Conservation (phyloP, 2,113 vertebrate species). For the Phalacrocorax carbo region DNA sequence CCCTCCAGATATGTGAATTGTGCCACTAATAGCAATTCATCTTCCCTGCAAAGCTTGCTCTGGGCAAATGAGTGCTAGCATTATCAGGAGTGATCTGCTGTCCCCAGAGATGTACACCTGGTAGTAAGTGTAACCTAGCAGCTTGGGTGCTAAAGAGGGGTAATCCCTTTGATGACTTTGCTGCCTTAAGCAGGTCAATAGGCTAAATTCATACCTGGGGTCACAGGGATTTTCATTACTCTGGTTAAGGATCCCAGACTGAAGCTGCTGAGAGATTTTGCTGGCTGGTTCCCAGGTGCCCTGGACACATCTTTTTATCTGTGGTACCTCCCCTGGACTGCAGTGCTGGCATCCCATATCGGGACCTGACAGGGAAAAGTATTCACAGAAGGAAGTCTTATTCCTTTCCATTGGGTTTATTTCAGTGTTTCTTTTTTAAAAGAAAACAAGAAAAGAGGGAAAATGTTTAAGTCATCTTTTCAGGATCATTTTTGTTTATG, state of each 20-base stretch:
- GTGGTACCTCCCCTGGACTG: background rate
- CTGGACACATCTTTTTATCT: background rate
- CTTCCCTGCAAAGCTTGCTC: background rate
- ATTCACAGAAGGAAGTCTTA: background rate
- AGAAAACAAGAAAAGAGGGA: background rate
- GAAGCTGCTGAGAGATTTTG: background rate
- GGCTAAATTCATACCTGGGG: background rate
- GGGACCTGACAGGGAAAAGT: background rate
- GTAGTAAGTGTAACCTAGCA: background rate
- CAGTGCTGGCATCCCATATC: background rate
- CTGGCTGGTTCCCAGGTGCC: background rate
- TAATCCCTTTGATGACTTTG: background rate
- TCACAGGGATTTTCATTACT: background rate
- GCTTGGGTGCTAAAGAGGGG: background rate
- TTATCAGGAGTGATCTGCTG: background rate
- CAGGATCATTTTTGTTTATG: background rate
- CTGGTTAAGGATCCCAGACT: background rate
- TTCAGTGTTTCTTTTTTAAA: background rate
- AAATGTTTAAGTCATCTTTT: background rate
- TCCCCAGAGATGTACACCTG: background rate
- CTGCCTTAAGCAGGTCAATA: background rate
- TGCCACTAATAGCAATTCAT: background rate
- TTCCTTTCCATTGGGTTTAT: background rate
- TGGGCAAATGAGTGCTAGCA: background rate
- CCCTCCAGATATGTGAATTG: background rate